Evolutionary conservation across 2,113 vertebrate species (phyloP).

Genomic region (Craseonycteris thonglongyai): DNA sequence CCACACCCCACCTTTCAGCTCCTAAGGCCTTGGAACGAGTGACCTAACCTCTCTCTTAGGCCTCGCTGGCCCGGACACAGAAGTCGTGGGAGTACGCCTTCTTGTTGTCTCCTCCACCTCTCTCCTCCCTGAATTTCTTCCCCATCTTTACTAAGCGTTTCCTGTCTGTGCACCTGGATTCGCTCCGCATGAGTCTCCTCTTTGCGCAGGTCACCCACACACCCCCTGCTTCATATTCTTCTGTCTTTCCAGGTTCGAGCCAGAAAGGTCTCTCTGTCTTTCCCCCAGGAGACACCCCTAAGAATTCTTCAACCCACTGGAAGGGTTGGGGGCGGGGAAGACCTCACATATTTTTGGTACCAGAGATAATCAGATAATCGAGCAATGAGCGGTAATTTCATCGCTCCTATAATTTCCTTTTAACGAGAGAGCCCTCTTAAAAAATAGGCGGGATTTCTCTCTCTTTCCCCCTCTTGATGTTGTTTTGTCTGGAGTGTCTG

Average conservation of each 20-base stretch:
- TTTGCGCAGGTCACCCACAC: background rate
- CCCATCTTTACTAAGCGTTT: background rate
- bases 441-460: background rate
- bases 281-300: background rate
- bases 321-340: background rate
- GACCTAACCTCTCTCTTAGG: background rate
- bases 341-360: slow-evolving; percentile 47
- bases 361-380: slow-evolving; percentile 70
- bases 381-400: slow-evolving; percentile 70
- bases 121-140: background rate
- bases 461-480: background rate
- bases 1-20: background rate
- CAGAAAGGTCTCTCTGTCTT: background rate
- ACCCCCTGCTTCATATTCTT: background rate
- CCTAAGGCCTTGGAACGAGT: background rate
- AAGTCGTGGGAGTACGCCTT: background rate
- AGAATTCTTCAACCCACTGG: background rate
- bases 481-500: slow-evolving; percentile 64
- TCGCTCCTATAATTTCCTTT: slow-evolving; percentile 58
- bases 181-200: fast-evolving
- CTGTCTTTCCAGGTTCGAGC: background rate
- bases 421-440: slow-evolving; percentile 36
- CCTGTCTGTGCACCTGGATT: background rate
- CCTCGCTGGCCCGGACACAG: background rate
- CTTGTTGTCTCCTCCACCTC: background rate